Conservation (phyloP, 2,888 invertebrate species). For the Apamea anceps region DNA sequence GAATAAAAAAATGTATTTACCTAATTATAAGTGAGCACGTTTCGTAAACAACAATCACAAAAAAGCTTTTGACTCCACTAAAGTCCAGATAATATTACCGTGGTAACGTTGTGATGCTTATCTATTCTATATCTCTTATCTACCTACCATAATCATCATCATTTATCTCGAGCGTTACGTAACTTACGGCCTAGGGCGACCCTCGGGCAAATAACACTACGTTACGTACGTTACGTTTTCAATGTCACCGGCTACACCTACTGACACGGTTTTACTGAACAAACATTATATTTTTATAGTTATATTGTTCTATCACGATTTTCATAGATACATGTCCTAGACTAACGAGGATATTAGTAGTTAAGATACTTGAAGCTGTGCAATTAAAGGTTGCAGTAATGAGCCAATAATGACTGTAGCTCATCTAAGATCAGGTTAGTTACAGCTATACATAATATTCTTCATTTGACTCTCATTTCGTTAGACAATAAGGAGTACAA, state of each 20-base stretch:
- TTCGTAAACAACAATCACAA: background rate
- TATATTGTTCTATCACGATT: conserved; percentile 23
- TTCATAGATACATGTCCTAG: background rate
- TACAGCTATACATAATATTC: background rate
- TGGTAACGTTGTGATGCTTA: background rate
- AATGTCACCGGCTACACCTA: conserved; percentile 50
- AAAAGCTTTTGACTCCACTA: background rate
- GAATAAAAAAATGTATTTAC: background rate
- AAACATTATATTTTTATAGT: conserved; percentile 20
- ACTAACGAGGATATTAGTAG: conserved; percentile 13
- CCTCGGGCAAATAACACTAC: conserved; percentile 38
- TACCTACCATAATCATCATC: conserved; percentile 19
- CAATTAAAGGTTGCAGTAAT: conserved; percentile 35
- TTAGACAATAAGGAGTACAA: conserved; percentile 7
- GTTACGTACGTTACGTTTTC: conserved; percentile 34
- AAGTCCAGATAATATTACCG: too few species aligned
- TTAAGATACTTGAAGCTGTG: background rate
- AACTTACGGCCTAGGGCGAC: conserved; percentile 25
- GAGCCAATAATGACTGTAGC: conserved; percentile 32
- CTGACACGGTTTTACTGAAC: conserved; percentile 21
- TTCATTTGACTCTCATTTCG: conserved; percentile 17
- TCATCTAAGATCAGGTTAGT: conserved; percentile 8
- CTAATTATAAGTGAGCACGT: background rate
- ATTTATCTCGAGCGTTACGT: conserved; percentile 47
- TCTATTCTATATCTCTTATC: conserved; percentile 1